Evolutionary conservation across 2,888 invertebrate genomes (phyloP).

Genomic region (Hypercompe scribonia): DNA sequence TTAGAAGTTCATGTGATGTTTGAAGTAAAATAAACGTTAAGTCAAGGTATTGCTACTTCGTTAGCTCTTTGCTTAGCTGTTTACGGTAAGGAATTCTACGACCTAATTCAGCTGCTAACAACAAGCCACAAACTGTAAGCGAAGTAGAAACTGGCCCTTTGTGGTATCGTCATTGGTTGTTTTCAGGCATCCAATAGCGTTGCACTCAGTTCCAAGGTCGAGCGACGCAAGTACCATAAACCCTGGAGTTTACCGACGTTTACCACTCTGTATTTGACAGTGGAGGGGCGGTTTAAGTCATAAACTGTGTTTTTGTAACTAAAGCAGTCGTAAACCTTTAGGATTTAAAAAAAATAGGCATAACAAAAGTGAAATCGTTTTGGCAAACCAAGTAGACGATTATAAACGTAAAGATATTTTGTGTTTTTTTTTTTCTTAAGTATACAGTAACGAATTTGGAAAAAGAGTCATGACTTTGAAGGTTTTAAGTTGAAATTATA

Average conservation of each 20-base stretch:
- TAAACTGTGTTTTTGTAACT: slow-evolving; percentile 33
- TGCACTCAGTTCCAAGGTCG: slow-evolving; percentile 53
- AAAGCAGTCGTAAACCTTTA: slow-evolving; percentile 13
- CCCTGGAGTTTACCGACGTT: slow-evolving; percentile 56
- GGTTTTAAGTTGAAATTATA: slow-evolving; percentile 10
- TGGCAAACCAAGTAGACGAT: slow-evolving; percentile 8
- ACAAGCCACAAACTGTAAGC: slow-evolving; percentile 6
- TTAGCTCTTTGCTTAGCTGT: neutral
- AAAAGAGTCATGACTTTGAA: slow-evolving; percentile 3
- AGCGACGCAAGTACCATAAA: slow-evolving; percentile 57
- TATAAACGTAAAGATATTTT: neutral
- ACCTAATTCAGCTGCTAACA: neutral
- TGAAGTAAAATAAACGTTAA: neutral
- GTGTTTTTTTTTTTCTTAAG: neutral
- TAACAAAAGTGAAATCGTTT: slow-evolving; percentile 5
- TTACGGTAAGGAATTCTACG: neutral
- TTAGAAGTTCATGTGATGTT: neutral
- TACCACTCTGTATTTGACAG: slow-evolving; percentile 52
- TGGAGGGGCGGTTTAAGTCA: slow-evolving; percentile 44
- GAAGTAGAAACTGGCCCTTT: slow-evolving; percentile 19
- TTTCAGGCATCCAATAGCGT: slow-evolving; percentile 40
- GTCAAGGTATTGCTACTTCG: neutral
- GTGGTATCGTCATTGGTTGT: slow-evolving; percentile 39
- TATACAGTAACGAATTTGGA: neutral
- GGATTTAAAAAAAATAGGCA: slow-evolving; percentile 4